Percentiles rank a stretch among this genome's conserved stretches.
Evolutionary conservation across 2,888 invertebrate species (phyloP).

Genomic region (Chydorus sphaericus): DNA sequence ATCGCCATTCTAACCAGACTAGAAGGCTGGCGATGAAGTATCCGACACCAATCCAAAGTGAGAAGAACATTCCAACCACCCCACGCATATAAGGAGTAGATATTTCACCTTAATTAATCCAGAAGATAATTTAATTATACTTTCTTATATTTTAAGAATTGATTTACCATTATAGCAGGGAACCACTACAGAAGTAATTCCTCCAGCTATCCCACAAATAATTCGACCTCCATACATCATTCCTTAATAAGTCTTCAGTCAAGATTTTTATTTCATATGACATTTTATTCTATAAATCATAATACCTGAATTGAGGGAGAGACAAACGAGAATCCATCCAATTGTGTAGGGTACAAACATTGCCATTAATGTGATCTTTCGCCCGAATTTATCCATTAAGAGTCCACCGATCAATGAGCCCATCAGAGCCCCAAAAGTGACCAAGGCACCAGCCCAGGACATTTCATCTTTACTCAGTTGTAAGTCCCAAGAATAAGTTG

Average conservation of each 20-base stretch:
- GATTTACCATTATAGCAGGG: constrained; percentile 55
- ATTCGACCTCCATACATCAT: constrained; percentile 40
- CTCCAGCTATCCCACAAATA: constrained; percentile 56
- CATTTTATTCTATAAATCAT: too few relatives aligned
- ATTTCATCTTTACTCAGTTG: constrained; percentile 16
- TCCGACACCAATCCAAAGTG: constrained; percentile 68
- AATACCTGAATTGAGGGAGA: constrained; percentile 29
- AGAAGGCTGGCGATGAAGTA: constrained; percentile 60
- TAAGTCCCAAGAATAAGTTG: too few relatives aligned
- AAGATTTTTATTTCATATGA: too few relatives aligned
- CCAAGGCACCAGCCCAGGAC: constrained; percentile 40
- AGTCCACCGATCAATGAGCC: constrained; percentile 35
- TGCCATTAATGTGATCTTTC: constrained; percentile 38
- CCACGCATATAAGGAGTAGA: constrained; percentile 70
- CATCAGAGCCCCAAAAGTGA: constrained; percentile 39
- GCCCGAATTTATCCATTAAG: constrained; percentile 36
- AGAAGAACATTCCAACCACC: constrained; percentile 70
- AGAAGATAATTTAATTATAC: too few relatives aligned
- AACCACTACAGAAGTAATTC: constrained; percentile 66
- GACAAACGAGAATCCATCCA: constrained; percentile 41
- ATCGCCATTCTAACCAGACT: constrained; percentile 58
- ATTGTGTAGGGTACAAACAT: constrained; percentile 39
- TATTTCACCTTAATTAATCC: constrained; percentile 67
- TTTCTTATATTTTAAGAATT: too few relatives aligned
- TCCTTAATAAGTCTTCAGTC: too few relatives aligned